These are phyloP conservation scores for Morpho achilles DNA, from an alignment of 2,888 invertebrate genomes.

Conservation along the genomic window DNA sequence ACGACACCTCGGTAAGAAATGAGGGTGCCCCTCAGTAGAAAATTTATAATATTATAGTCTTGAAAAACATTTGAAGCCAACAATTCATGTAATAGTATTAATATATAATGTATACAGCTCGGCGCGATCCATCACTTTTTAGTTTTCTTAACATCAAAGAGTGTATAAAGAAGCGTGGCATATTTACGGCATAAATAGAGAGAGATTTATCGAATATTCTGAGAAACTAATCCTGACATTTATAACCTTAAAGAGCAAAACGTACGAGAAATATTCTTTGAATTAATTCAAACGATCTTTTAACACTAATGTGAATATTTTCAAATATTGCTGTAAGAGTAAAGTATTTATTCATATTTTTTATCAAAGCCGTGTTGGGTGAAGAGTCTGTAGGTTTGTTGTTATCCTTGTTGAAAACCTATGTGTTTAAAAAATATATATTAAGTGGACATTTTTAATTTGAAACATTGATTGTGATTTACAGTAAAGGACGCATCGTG, in stretches of 20 bases:
- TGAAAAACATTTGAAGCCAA: neutral
- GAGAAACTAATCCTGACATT: neutral
- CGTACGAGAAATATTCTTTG: neutral
- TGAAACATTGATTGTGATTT: too few relatives aligned
- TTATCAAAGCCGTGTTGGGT: too few relatives aligned
- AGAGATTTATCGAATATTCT: neutral
- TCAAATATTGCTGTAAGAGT: too few relatives aligned
- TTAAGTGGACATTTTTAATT: too few relatives aligned
- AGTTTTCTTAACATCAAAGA: neutral
- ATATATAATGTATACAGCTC: neutral
- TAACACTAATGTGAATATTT: too few relatives aligned
- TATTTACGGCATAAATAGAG: constrained; percentile 5
- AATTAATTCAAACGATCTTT: neutral
- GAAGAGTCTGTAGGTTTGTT: too few relatives aligned
- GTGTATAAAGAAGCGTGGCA: constrained; percentile 6
- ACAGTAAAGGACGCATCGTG: too few relatives aligned
- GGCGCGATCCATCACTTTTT: constrained; percentile 6
- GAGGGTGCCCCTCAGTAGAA: neutral
- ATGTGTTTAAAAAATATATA: too few relatives aligned
- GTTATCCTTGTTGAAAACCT: too few relatives aligned
- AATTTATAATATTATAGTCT: too few relatives aligned
- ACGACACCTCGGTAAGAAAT: too few relatives aligned
- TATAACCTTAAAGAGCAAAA: neutral
- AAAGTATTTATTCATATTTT: too few relatives aligned
- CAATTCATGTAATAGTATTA: neutral